phyloP scores from a whole-genome alignment of 2,113 vertebrate species.

The Cyanistes caeruleus region DNA sequence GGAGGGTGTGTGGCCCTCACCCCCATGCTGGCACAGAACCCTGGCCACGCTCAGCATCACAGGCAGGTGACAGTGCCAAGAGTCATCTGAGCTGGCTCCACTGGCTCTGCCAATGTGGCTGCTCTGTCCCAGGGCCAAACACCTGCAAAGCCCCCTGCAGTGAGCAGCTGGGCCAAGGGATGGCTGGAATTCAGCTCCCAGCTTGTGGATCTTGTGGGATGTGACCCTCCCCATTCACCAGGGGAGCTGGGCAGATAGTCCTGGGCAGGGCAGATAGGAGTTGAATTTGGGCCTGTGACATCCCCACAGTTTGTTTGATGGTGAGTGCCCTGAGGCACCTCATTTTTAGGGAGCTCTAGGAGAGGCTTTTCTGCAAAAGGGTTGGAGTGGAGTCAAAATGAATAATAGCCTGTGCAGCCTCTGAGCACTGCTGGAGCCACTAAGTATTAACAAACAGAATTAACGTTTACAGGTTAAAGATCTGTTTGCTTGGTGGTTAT shows the following conservation, averaged over 20 bases:
- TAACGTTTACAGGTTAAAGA: constrained; percentile 64
- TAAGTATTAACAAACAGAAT: constrained; percentile 58
- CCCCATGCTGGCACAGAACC: rapidly evolving
- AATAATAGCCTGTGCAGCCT: constrained; percentile 12
- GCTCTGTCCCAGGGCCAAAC: neutral
- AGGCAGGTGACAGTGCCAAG: neutral
- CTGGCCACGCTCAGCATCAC: rapidly evolving
- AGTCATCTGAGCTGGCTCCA: neutral
- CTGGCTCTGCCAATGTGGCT: neutral
- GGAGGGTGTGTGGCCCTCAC: neutral
- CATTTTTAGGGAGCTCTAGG: neutral
- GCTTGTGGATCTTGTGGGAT: rapidly evolving
- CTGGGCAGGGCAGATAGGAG: neutral
- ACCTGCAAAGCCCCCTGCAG: neutral
- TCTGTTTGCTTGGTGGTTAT: constrained; percentile 52
- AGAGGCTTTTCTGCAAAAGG: neutral
- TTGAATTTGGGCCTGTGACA: neutral
- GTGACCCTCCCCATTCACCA: neutral
- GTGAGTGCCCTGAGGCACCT: neutral
- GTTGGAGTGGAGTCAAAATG: constrained; percentile 1
- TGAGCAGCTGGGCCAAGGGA: neutral
- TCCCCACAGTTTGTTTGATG: neutral
- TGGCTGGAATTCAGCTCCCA: neutral
- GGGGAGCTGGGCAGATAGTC: neutral
- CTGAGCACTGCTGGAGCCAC: constrained; percentile 5